phyloP scores from a whole-genome alignment of 1,140 invertebrate genomes.

The Dolichoris vasculosae region DNA sequence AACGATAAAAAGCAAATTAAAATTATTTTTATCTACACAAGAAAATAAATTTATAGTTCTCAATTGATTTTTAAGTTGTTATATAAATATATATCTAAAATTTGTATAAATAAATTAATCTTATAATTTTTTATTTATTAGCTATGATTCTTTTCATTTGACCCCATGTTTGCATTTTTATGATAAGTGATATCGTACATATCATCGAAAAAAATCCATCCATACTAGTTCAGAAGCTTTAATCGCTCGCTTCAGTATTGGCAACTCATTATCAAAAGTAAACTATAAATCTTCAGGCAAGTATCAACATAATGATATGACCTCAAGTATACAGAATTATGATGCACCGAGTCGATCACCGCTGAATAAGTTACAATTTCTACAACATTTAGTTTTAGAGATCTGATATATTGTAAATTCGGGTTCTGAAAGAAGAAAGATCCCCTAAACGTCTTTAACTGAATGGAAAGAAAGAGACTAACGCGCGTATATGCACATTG shows the following conservation, averaged over 20 bases:
- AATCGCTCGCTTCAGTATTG: no score
- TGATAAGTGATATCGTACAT: no score
- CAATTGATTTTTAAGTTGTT: no score
- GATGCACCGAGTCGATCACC: background rate
- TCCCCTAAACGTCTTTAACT: background rate
- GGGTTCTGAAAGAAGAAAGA: background rate
- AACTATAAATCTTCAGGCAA: background rate
- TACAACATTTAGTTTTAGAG: background rate
- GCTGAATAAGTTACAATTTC: conserved; percentile 36
- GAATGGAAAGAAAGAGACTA: background rate
- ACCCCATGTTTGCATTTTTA: no score
- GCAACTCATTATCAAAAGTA: background rate
- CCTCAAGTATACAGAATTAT: conserved; percentile 35
- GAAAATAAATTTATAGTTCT: no score
- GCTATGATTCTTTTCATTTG: no score
- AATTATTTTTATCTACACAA: no score
- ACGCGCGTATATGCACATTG: background rate
- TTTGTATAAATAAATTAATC: no score
- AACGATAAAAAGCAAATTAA: background rate
- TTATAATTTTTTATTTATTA: no score
- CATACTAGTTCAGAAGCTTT: no score
- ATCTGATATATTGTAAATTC: conserved; percentile 25
- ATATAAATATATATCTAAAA: no score
- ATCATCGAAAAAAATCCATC: no score
- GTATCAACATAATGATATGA: background rate